Base-by-base conservation (phyloP, 2,888 invertebrate genomes). In the Scaeva pyrastri region DNA sequence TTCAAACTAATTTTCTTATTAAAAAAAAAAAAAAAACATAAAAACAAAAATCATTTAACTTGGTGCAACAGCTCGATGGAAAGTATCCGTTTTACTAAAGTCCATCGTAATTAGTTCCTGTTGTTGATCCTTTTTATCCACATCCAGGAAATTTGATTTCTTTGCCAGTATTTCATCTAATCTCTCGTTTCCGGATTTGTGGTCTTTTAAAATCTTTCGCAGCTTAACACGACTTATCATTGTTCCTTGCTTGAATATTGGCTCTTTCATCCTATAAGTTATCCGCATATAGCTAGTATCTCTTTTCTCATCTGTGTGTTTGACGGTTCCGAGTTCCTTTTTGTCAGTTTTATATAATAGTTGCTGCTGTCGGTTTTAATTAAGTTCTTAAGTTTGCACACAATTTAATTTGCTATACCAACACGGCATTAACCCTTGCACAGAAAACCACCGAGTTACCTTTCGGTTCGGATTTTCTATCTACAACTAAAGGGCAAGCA, bases 31-130 rank as follows among this genome's bases (percentile, higher is more conserved):
- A 16, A 39, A 60, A 8, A n/a, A 71, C 26, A 73, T 1, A 16
- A 26, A 50, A 6, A 3, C 3, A 0, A 36, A 64, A 19, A 19
- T 11, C 2, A 12, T 89, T 90, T 88, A 74, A 91, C 92, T 89
- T 0, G 94, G 93, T 71, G 91, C 91, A n/a, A 94, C 90, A 6
- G 94, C 93, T 7, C 91, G 89, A 88, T 94, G 93, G 82, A 94
- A 92, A 36, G 92, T 92, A 78, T 93, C 93, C 10, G 89, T 14
- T 0, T 88, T 77, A 3, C 78, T 76, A 64, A 88, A 87, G 19
- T 89, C 88, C 36, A 70, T 48, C 6, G n/a, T 7, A 8, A n/a
- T 41, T 12, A 43, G 4, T 5, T 79, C 68, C 50, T 55, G 11
- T 10, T 68, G 55, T 10, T 39, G 21, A 0, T 52, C 31, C 10